Evolutionary conservation across 2,797 vertebrate genomes (phyloP), one percentile per base, ranked within the genome.

Genomic region (Naso thynnoides): DNA sequence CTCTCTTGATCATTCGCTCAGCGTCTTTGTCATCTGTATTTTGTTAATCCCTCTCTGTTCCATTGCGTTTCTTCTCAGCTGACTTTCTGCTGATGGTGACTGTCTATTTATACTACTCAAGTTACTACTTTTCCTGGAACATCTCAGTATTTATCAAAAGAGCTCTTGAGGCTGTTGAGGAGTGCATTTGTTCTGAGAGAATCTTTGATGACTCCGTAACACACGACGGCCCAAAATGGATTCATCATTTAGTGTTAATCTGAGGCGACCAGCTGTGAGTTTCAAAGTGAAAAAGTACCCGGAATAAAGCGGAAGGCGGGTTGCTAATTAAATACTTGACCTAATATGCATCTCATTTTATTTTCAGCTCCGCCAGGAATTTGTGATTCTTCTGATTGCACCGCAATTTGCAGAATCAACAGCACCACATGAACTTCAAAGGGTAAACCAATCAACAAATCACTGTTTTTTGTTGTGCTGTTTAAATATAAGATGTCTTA

Each of bases 171-270:
- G 88, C 78, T 83, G 94, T 94, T 95, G 94, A 94, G 95, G 95
- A 78, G 95, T 87, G 84, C 93, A 95, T 95, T 96, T 96, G 18
- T 95, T 96, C 92, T 95, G 70, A 91, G 83, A 73, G 87, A 86
- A 89, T 91, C 81, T 92, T 90, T 90, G 78, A 93, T 88, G 89
- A 88, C 83, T 88, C 55, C 70, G 56, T 79, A 83, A 86, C 63
- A 74, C 58, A 54, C 48, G 16, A 62, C 50, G 70, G 71, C 85
- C 81, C 71, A 77, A 88, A 89, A 88, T 85, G 82, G 79, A 90
- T 89, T 88, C 82, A 88, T 89, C 85, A 91, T 88, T 92, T 86
- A 80, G 82, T 19, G 73, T 75, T 85, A 86, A 88, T 86, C 77
- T 53, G 79, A 83, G 59, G 85, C 82, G 59, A 81, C 89, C 86